Conservation (phyloP, 2,113 vertebrate genomes). For the Hystrix cristata region DNA sequence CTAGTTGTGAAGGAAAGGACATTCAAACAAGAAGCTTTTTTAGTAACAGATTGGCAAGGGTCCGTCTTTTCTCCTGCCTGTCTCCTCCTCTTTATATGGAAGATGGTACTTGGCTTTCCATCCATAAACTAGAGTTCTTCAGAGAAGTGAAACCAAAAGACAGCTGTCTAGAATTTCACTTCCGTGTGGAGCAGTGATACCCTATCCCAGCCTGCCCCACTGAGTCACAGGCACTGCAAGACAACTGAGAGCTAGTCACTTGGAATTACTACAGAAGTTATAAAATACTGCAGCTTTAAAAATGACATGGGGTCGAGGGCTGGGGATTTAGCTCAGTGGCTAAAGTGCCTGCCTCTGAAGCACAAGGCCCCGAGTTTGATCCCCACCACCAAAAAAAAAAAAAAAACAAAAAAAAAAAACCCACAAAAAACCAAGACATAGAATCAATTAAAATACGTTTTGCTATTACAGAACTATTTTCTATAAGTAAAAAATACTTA, state of each 20-base stretch:
- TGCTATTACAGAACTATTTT: neutral
- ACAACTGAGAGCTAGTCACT: neutral
- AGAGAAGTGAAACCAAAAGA: neutral
- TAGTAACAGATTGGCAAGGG: neutral
- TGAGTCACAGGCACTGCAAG: neutral
- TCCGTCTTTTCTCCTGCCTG: neutral
- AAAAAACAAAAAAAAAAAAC: too few species aligned
- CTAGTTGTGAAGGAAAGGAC: neutral
- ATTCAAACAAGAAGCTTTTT: neutral
- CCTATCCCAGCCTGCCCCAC: neutral
- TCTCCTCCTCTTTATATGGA: neutral
- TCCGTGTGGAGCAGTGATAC: neutral
- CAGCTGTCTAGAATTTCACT: neutral
- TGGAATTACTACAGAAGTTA: neutral
- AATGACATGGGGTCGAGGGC: neutral
- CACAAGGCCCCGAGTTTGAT: too few species aligned
- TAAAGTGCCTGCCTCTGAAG: too few species aligned
- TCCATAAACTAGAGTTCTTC: neutral
- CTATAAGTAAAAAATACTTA: neutral
- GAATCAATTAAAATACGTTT: neutral
- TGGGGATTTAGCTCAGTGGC: too few species aligned
- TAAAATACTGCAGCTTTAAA: neutral
- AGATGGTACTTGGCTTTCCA: neutral
- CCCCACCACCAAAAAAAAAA: too few species aligned
- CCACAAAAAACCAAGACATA: too few species aligned